Base-by-base conservation (phyloP, 2,888 invertebrate genomes). In the Macrosiphum euphorbiae region DNA sequence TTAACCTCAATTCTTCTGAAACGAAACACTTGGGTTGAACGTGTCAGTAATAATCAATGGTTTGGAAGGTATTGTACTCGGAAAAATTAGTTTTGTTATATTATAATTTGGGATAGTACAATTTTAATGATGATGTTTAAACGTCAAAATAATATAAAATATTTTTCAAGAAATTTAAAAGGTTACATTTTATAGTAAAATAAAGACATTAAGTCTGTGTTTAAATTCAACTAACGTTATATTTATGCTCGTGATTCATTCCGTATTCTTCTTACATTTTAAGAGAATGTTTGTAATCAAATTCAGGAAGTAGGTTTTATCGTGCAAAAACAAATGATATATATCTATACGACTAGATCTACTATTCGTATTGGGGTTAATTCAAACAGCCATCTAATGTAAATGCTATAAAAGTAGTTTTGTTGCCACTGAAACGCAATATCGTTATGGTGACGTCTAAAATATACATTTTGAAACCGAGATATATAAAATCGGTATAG, bases 271-370 rank as follows among this genome's bases (percentile, higher is more conserved):
- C 61, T 50, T 58, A 87, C 61, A 91, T 91, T 86, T 91, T 86
- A 91, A 86, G 24, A 35, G 50, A 92, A 86, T 92, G 92, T 87
- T 50, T 0, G 86, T 92, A 92, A 92, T 92, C 86, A 87, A 92
- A 92, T 92, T 67, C 50, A 92, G 87, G 92, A 92, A 87, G 61
- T 35, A 20, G 61, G 61, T 87, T 87, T 87, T 87, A 92, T 67
- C 61, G 61, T 50, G 35, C n/a, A 61, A 92, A 91, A 50, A 86
- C 26, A 87, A 87, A 87, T 91, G 58, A 86, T 86, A 85, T 86
- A 91, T 86, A 86, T 47, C 86, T 91, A 44, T 5, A 44, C 44
- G 44, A 44, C 44, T 44, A 35, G n/a, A 85, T 44, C 52, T 24
- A 47, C 58, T 3, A 78, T 52, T 50, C 24, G 55, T 91, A 91